Conservation (phyloP, 2,113 vertebrate genomes). For the Phasianus colchicus region DNA sequence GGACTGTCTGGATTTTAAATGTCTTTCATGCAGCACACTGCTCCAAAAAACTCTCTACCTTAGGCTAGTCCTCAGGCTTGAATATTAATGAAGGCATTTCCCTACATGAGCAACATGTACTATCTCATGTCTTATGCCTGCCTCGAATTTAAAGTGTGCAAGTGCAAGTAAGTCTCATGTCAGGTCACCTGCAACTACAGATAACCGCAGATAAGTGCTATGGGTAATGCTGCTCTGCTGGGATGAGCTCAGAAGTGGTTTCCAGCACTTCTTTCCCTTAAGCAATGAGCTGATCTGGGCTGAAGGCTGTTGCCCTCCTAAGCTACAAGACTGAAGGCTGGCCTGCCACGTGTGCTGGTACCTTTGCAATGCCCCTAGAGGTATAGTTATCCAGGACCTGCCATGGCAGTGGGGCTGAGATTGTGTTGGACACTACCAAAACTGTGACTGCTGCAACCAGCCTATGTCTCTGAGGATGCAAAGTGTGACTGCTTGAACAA, state of each 20-base stretch:
- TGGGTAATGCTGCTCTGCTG: background rate
- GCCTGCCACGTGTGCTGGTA: background rate
- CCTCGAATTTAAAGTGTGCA: slow-evolving; percentile 2
- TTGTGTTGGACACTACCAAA: no score
- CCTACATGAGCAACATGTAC: background rate
- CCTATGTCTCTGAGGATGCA: background rate
- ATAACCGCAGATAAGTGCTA: background rate
- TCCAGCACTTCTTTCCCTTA: background rate
- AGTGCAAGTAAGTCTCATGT: background rate
- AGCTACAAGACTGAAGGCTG: background rate
- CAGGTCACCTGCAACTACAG: background rate
- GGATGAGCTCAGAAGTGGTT: background rate
- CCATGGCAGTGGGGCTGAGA: background rate
- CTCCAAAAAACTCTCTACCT: slow-evolving; percentile 1
- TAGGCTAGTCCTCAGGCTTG: background rate
- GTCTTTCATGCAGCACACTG: background rate
- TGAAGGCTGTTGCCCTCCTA: background rate
- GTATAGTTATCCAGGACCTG: background rate
- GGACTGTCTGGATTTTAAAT: background rate
- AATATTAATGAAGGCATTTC: slow-evolving; percentile 50
- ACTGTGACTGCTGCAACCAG: background rate
- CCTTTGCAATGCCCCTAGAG: background rate
- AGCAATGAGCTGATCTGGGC: background rate
- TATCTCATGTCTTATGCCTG: slow-evolving; percentile 14
- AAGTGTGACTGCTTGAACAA: background rate